These are phyloP conservation scores for Chelon auratus DNA, from an alignment of 2,797 vertebrate species.

Conservation along the genomic window DNA sequence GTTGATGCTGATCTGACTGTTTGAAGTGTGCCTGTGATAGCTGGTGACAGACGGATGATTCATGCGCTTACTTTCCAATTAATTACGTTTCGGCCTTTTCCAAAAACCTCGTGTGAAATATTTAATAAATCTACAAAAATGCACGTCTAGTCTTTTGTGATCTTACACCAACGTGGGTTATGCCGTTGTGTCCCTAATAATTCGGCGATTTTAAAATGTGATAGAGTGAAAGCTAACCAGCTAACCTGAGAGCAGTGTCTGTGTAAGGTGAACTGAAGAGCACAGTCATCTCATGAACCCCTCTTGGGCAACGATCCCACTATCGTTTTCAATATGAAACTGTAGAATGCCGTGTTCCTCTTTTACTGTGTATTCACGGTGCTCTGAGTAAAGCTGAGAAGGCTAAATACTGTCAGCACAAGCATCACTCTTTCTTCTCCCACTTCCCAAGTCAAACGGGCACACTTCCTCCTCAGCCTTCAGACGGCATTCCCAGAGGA, in stretches of 20 bases:
- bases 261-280: background rate
- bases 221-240: background rate
- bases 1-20: no score
- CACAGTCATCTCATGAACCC: background rate
- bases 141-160: no score
- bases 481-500: conserved; percentile 64
- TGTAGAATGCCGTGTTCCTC: conserved; percentile 63
- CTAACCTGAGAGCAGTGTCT: background rate
- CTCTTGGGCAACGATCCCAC: background rate
- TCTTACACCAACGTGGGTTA: background rate
- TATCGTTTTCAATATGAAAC: conserved; percentile 57
- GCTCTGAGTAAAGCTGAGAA: conserved; percentile 24
- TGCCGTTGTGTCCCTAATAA: background rate
- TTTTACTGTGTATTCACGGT: conserved; percentile 61
- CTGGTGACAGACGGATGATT: no score
- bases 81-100: no score
- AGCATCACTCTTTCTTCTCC: conserved; percentile 7
- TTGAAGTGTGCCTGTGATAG: no score
- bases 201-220: background rate
- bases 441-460: conserved; percentile 8
- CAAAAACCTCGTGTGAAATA: no score
- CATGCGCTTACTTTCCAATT: no score
- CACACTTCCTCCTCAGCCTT: conserved; percentile 60
- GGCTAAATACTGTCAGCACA: conserved; percentile 17
- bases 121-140: background rate